Conservation (phyloP, 2,888 invertebrate species). For the Acronicta psi region DNA sequence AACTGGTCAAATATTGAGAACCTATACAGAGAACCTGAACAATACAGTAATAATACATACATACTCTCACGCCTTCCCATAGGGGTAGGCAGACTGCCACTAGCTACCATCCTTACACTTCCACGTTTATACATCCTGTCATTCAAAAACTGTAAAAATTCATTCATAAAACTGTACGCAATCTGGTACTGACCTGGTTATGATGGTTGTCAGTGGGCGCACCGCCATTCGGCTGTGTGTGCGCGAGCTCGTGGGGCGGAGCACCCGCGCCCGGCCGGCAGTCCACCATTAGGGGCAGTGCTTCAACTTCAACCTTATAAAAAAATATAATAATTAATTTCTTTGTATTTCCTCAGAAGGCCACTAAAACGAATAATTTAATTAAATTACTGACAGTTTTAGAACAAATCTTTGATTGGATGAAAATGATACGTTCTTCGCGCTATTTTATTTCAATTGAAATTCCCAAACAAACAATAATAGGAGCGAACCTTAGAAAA, state of each 20-base stretch:
- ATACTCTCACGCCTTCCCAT: no score
- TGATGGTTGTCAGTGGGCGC: slow-evolving; percentile 68
- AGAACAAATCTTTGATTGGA: not conserved
- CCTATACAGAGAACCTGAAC: no score
- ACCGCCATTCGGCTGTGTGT: slow-evolving; percentile 72
- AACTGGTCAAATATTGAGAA: no score
- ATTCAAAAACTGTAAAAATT: no score
- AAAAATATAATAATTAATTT: slow-evolving; percentile 13
- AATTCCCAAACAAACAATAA: no score
- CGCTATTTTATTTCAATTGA: not conserved
- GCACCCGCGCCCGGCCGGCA: slow-evolving; percentile 78
- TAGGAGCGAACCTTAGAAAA: slow-evolving; percentile 8
- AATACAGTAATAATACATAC: not conserved
- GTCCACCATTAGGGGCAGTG: slow-evolving; percentile 86
- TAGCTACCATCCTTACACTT: no score
- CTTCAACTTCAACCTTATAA: slow-evolving; percentile 79
- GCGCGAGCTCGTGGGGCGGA: slow-evolving; percentile 76
- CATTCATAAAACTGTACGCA: not conserved
- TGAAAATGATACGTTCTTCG: not conserved
- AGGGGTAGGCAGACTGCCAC: no score
- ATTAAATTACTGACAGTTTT: slow-evolving; percentile 37
- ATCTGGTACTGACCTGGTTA: slow-evolving; percentile 65
- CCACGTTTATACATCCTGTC: no score
- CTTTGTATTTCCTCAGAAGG: not conserved
- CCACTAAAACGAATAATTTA: slow-evolving; percentile 14